Conservation (phyloP, 2,888 invertebrate genomes). For the Phrixothrix hirtus region DNA sequence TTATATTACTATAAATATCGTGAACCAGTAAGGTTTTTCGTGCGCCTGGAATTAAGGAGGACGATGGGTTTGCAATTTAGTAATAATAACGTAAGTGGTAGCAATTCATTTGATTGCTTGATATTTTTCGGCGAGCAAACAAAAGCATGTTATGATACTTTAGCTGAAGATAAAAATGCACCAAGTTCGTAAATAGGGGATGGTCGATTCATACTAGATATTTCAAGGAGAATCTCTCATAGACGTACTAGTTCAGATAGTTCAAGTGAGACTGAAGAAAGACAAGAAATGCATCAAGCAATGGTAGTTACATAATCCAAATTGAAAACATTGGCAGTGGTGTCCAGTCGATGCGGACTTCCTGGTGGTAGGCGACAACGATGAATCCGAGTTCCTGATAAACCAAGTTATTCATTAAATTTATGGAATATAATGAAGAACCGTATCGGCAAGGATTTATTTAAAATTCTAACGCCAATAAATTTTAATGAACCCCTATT, state of each 20-base stretch:
- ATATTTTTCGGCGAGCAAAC: too few species aligned
- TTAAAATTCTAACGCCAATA: conserved; percentile 99
- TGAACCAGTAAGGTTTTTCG: too few species aligned
- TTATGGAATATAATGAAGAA: conserved; percentile 99
- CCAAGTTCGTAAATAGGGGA: conserved; percentile 55
- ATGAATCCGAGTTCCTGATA: conserved; percentile 83
- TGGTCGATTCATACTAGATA: conserved; percentile 67
- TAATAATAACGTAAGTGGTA: too few species aligned
- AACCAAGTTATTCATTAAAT: conserved; percentile 92
- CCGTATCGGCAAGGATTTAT: conserved; percentile 98
- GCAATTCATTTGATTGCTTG: too few species aligned
- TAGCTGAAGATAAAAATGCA: conserved; percentile 52
- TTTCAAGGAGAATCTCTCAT: conserved; percentile 55
- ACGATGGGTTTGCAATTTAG: too few species aligned
- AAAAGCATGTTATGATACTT: conserved; percentile 71
- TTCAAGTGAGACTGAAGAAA: conserved; percentile 60
- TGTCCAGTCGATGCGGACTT: conserved; percentile 3
- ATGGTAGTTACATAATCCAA: conserved; percentile 46
- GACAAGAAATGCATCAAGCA: conserved; percentile 57
- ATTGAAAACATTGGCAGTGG: conserved; percentile 15
- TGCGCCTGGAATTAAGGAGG: too few species aligned
- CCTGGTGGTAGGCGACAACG: conserved; percentile 61
- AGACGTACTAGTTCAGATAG: conserved; percentile 56
- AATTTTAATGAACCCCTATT: conserved; percentile 99
- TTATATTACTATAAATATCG: too few species aligned